Percentiles rank a stretch among this genome's conserved stretches.
These are phyloP conservation scores for Dioctria rufipes DNA, from an alignment of 2,888 invertebrate genomes.

Conservation along the genomic window DNA sequence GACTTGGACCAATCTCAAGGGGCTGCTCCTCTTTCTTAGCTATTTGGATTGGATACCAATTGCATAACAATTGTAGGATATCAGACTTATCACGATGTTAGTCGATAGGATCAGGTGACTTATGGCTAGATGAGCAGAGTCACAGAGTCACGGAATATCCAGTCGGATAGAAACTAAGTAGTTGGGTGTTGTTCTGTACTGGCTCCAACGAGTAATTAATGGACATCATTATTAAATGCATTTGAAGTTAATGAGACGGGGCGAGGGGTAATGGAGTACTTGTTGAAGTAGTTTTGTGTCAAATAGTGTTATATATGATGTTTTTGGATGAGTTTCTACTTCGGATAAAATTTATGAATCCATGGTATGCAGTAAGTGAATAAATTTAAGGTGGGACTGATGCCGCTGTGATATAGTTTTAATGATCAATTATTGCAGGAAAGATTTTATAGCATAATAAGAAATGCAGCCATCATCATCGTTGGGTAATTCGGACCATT, in stretches of 20 bases:
- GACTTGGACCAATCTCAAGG: slow-evolving; percentile 31
- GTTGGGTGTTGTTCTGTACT: slow-evolving; percentile 11
- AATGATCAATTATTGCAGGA: no score
- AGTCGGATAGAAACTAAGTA: not conserved
- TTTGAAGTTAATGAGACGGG: slow-evolving; percentile 35
- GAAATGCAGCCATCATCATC: no score
- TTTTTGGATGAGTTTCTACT: not conserved
- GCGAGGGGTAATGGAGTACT: slow-evolving; percentile 12
- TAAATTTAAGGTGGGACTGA: not conserved
- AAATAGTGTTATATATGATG: slow-evolving; percentile 1
- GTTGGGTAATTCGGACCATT: no score
- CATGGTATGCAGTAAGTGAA: not conserved
- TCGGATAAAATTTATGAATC: not conserved
- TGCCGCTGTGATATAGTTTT: no score
- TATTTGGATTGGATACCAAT: slow-evolving; percentile 6
- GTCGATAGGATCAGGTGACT: slow-evolving; percentile 48
- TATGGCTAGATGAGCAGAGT: slow-evolving; percentile 25
- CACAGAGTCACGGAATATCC: slow-evolving; percentile 46
- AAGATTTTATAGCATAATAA: no score
- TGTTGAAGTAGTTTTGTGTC: slow-evolving; percentile 24
- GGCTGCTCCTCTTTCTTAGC: slow-evolving; percentile 37
- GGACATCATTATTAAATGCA: slow-evolving; percentile 1
- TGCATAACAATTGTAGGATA: slow-evolving; percentile 27
- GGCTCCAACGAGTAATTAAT: not conserved
- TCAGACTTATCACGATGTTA: slow-evolving; percentile 42